Conservation (phyloP, 2,797 vertebrate genomes). For the Pelodytes ibericus region DNA sequence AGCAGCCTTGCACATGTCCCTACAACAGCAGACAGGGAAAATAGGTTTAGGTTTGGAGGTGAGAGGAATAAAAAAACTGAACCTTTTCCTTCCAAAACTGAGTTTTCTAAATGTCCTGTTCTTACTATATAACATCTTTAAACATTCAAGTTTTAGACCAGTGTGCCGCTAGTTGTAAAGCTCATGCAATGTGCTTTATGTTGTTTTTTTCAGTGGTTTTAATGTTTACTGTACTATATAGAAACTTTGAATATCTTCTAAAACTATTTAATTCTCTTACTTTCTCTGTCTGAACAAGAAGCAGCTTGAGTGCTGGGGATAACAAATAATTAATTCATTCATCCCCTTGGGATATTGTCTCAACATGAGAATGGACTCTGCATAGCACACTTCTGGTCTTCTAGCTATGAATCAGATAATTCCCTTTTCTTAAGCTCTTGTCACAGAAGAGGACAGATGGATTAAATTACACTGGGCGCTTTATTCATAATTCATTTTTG, state of each 20-base stretch:
- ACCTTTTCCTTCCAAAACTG: no score
- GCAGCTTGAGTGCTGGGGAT: slow-evolving; percentile 6
- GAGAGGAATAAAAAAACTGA: no score
- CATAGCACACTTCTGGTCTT: neutral
- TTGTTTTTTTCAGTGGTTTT: no score
- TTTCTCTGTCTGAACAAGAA: slow-evolving; percentile 17
- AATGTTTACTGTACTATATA: no score
- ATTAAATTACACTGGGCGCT: slow-evolving; percentile 9
- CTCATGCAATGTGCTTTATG: no score
- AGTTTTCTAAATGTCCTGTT: no score
- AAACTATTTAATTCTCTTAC: neutral
- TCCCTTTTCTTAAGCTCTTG: neutral
- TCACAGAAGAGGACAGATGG: neutral
- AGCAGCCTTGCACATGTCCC: no score
- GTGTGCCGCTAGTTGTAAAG: no score
- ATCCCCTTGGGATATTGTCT: slow-evolving; percentile 26
- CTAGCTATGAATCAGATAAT: neutral
- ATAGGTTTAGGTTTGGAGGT: no score
- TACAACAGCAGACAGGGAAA: no score
- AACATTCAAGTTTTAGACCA: no score
- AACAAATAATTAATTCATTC: neutral
- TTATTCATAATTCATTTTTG: slow-evolving; percentile 18
- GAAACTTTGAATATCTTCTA: neutral
- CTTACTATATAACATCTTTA: no score
- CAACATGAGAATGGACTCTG: neutral